Evolutionary conservation across 2,888 invertebrate genomes (phyloP).

Genomic region (Drosophila quinaria): DNA sequence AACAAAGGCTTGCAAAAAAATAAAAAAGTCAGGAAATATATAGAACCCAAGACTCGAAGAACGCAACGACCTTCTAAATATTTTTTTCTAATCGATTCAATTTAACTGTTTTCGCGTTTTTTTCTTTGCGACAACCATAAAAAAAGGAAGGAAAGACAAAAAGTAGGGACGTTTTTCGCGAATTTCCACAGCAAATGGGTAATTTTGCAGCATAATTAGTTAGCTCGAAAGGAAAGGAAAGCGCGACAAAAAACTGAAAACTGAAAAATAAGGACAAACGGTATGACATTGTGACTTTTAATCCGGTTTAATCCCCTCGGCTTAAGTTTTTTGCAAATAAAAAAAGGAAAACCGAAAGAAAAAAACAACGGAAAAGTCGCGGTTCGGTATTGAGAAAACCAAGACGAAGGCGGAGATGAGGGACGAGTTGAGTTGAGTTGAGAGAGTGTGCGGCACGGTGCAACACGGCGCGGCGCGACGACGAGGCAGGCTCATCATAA

Average conservation of each 20-base stretch:
- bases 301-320: conserved; percentile 78
- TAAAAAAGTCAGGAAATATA: conserved; percentile 69
- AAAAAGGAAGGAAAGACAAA: conserved; percentile 44
- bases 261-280: conserved; percentile 65
- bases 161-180: conserved; percentile 59
- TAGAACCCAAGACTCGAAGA: conserved; percentile 40
- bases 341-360: conserved; percentile 14
- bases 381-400: conserved; percentile 21
- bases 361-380: conserved; percentile 31
- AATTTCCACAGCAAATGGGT: conserved; percentile 77
- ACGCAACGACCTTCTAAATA: conserved; percentile 36
- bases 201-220: conserved; percentile 74
- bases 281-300: conserved; percentile 69
- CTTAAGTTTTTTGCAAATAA: conserved; percentile 79
- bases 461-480: conserved; percentile 50
- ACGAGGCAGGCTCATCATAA: conserved; percentile 66
- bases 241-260: conserved; percentile 46
- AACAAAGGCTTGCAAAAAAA: conserved; percentile 70
- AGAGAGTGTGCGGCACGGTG: conserved; percentile 27
- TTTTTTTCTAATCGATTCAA: conserved; percentile 77
- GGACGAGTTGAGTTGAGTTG: conserved; percentile 30
- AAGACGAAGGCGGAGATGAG: conserved; percentile 14
- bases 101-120: conserved; percentile 68
- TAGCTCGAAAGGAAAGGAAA: conserved; percentile 72
- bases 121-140: conserved; percentile 37